A percentile compares a stretch with the other conserved stretches of the same genome.
phyloP scores from a whole-genome alignment of 1,140 invertebrate species.

The Drosophila ercepeae region DNA sequence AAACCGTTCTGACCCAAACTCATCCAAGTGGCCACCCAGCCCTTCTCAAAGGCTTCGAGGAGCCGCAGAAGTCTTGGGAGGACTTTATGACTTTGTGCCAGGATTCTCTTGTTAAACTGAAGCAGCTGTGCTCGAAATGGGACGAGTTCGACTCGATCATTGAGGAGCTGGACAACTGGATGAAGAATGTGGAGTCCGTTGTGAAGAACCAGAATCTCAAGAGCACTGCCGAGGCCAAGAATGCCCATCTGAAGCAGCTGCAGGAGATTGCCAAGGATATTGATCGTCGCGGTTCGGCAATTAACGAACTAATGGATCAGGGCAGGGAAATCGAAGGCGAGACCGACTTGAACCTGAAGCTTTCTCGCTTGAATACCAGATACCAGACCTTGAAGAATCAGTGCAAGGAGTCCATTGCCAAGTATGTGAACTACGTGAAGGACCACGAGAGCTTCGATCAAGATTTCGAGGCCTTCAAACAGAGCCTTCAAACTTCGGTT shows the following conservation, averaged over 20 bases:
- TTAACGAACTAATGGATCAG: slow-evolving; percentile 89
- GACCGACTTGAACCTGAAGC: slow-evolving; percentile 89
- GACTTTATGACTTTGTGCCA: slow-evolving; percentile 90
- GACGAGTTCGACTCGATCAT: slow-evolving; percentile 91
- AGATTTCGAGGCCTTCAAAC: slow-evolving; percentile 89
- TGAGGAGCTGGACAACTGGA: slow-evolving; percentile 91
- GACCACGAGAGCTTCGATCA: slow-evolving; percentile 94
- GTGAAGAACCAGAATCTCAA: slow-evolving; percentile 96
- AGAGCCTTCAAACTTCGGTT: slow-evolving; percentile 89
- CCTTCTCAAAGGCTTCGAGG: slow-evolving; percentile 90
- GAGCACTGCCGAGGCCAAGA: slow-evolving; percentile 92
- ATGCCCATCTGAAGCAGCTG: slow-evolving; percentile 91
- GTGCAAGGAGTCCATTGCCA: slow-evolving; percentile 90
- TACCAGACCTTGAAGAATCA: slow-evolving; percentile 94
- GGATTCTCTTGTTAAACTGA: slow-evolving; percentile 88
- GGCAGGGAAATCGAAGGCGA: slow-evolving; percentile 91
- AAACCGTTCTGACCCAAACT: slow-evolving; percentile 91
- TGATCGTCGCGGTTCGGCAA: slow-evolving; percentile 87
- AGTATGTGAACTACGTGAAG: slow-evolving; percentile 92
- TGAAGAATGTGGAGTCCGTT: slow-evolving; percentile 92
- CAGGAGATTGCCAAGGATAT: slow-evolving; percentile 91
- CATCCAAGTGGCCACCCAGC: slow-evolving; percentile 90
- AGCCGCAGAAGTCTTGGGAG: slow-evolving; percentile 90
- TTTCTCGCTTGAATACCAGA: slow-evolving; percentile 91
- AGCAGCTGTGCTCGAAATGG: slow-evolving; percentile 89